Base-by-base conservation (phyloP, 2,113 vertebrate species). In the Elachura formosa region DNA sequence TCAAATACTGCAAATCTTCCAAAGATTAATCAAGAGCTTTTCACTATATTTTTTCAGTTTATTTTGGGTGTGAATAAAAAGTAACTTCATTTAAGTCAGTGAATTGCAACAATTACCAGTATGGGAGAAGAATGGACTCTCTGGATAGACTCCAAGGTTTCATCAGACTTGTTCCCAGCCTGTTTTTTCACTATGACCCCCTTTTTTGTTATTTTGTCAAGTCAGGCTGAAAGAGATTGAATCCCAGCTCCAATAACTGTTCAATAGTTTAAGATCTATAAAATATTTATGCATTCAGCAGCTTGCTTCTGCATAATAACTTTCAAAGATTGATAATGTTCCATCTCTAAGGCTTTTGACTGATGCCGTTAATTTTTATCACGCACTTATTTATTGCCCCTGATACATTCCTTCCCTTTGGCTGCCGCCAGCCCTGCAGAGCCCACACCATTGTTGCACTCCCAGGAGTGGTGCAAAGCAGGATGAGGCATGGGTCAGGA, bases 281-380 rank as follows among this genome's bases (percentile, higher is more conserved):
- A 94, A 96, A 93, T 77, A 96, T 92, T 96, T 85, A 87, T 64
- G 67, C 88, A 64, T 61, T 87, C 73, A 87, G 66, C 63, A 90
- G 49, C 79, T 88, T 82, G 40, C 64, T 87, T 81, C 80, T 96
- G 78, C 80, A 36, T 83, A 90, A 90, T 84, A 90, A 93, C 56
- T 93, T 81, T 61, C 36, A 59, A 87, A 90, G 84, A 90, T 4
- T 82, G 91, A 88, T 77, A 90, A 76, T 68, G 67, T 59, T 92
- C 80, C 78, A 48, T 82, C 11, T 71, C 63, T 25, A 64, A 87
- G 69, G 54, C 45, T 91, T 87, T 87, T 3, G 8, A n/a, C 52
- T 33, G 58, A 83, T 71, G 67, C 31, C 2, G 1, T 66, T 94
- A 94, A 89, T 67, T 93, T 91, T 63, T 67, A 78, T 59, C 59